Base-by-base conservation (phyloP, 2,888 invertebrate species). In the Drosophila vallismaia region DNA sequence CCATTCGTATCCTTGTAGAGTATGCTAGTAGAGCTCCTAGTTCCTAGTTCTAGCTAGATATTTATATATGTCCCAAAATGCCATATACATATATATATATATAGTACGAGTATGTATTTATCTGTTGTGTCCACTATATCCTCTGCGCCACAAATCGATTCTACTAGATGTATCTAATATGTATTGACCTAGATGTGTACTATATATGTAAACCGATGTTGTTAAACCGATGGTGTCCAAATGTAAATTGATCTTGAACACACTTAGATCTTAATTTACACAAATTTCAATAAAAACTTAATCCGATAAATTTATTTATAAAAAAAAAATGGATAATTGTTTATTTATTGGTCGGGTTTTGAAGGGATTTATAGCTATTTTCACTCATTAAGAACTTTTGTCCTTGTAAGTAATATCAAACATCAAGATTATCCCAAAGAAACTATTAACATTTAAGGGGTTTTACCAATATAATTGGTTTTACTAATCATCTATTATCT, bases 151-250 rank as follows among this genome's bases (percentile, higher is more conserved):
- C 56, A 57, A 66, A 58, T 19, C 45, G 33, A 33, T 49, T 45
- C 31, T 50, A 40, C 50, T 64, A 73, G 51, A 29, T 69, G 60
- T 67, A 68, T 42, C 56, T 57, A 50, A 44, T 49, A 36, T 40
- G 40, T 59, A 62, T 62, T 62, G 48, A 42, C 31, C 24, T 40
- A 59, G 40, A 56, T 60, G 48, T 66, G 53, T 45, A 19, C 19
- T 19, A 19, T 19, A 19, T 19, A 57, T 58, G 44, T 44, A 36
- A 58, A 55, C 40, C 55, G 49, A 84, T 81, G 71, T 86, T 86
- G 87, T 88, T 84, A 85, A 84, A 86, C 82, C 19, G 19, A 19
- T 19, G 74, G 86, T 88, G 77, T 88, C 82, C 80, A 80, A 80
- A 67, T 86, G 86, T 86, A 86, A 86, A 88, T 86, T 86, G 76